Conservation (phyloP, 2,797 vertebrate genomes). For the Sylvia borin region DNA sequence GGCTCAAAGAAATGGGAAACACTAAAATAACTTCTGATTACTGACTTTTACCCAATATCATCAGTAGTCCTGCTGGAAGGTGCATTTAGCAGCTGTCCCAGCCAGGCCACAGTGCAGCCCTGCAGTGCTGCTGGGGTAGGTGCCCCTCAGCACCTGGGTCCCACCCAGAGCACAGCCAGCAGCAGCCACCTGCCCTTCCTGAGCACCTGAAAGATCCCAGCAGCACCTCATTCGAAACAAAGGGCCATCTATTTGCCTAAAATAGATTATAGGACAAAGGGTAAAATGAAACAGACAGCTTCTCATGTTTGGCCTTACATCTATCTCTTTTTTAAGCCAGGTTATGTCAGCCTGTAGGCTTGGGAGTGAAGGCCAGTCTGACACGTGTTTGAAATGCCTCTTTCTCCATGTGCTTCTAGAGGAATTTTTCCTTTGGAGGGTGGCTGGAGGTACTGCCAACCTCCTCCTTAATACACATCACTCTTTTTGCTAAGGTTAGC, state of each 20-base stretch:
- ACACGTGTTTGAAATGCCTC: background rate
- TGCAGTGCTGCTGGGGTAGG: background rate
- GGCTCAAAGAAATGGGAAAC: background rate
- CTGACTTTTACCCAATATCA: background rate
- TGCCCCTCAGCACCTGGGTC: rapidly evolving
- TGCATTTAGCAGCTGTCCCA: background rate
- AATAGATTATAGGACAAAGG: background rate
- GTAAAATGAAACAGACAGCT: background rate
- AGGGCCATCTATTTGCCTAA: background rate
- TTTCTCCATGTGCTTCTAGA: background rate
- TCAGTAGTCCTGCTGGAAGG: background rate
- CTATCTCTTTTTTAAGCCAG: background rate
- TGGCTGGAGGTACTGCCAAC: background rate
- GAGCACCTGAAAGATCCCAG: background rate
- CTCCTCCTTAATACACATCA: background rate
- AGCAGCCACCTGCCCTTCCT: background rate
- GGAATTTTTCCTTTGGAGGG: background rate
- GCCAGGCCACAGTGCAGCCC: rapidly evolving
- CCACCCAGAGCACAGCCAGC: rapidly evolving
- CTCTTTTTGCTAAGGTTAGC: background rate
- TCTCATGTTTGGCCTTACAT: background rate
- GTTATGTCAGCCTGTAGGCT: background rate
- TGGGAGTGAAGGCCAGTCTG: rapidly evolving
- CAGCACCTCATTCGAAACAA: background rate
- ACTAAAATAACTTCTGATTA: background rate